phyloP scores from a whole-genome alignment of 1,140 invertebrate genomes.

The Campoletis sonorensis region DNA sequence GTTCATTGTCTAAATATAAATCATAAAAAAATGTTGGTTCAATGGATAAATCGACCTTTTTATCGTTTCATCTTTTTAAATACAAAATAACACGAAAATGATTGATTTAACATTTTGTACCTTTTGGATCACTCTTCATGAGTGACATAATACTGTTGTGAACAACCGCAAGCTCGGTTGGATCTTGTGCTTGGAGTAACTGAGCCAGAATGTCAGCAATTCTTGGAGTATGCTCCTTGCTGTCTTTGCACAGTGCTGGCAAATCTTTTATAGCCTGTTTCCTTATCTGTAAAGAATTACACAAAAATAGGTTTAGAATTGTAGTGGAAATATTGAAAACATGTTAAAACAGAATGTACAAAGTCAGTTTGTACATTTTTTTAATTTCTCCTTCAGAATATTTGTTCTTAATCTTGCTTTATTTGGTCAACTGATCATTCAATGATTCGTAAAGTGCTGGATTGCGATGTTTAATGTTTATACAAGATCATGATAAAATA shows the following conservation, averaged over 20 bases:
- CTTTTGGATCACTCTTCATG: conserved; percentile 81
- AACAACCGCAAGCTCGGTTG: conserved; percentile 87
- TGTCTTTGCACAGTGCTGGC: conserved; percentile 90
- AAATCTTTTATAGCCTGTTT: conserved; percentile 97
- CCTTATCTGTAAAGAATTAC: conserved; percentile 83
- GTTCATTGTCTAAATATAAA: no score
- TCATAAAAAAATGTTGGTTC: no score
- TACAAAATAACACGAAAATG: background rate
- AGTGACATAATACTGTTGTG: conserved; percentile 83
- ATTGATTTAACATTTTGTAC: conserved; percentile 62
- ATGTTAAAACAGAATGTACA: conserved; percentile 37
- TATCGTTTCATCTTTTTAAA: no score
- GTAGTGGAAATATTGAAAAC: background rate
- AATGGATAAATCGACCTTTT: no score
- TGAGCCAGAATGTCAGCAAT: conserved; percentile 96
- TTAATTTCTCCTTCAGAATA: background rate
- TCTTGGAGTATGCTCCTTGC: conserved; percentile 88
- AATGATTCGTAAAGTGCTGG: no score
- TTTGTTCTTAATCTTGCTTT: background rate
- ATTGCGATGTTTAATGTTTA: no score
- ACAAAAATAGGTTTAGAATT: no score
- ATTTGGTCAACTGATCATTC: no score
- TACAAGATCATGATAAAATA: no score
- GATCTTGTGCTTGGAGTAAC: conserved; percentile 90
- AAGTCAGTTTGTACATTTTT: background rate